phyloP scores from a whole-genome alignment of 2,888 invertebrate genomes.

The Drosophila quinaria region DNA sequence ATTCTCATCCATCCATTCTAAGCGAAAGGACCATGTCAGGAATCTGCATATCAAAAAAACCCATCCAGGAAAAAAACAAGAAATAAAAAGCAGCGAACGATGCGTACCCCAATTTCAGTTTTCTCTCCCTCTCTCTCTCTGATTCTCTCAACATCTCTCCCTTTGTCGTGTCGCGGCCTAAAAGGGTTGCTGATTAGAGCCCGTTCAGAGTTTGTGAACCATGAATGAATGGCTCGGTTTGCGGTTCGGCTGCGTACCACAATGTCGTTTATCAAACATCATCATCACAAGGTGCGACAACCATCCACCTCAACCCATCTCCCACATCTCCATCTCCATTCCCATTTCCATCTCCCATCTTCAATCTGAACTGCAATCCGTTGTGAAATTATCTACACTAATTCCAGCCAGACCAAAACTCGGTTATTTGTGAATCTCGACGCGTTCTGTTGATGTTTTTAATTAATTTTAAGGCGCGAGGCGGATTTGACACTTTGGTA shows the following conservation, averaged over 20 bases:
- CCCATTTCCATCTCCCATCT: neutral
- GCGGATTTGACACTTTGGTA: conserved; percentile 34
- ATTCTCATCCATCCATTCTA: conserved; percentile 20
- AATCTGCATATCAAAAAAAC: conserved; percentile 84
- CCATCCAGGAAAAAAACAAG: conserved; percentile 22
- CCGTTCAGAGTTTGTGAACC: conserved; percentile 66
- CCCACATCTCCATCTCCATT: neutral
- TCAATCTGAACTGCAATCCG: conserved; percentile 41
- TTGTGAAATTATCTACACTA: conserved; percentile 71
- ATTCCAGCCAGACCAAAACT: conserved; percentile 52
- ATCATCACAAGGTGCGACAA: conserved; percentile 62
- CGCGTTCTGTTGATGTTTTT: conserved; percentile 80
- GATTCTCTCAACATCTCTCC: neutral
- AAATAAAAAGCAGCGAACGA: conserved; percentile 10
- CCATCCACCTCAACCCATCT: conserved; percentile 3
- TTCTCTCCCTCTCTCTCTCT: conserved; percentile 2
- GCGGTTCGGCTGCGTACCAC: conserved; percentile 43
- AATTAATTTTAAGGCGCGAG: conserved; percentile 68
- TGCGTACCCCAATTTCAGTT: conserved; percentile 56
- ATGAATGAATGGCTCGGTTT: conserved; percentile 71
- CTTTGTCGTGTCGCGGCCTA: conserved; percentile 28
- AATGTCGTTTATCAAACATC: conserved; percentile 72
- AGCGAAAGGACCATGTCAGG: conserved; percentile 51
- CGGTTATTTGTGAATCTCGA: conserved; percentile 62
- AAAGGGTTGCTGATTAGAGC: conserved; percentile 80